These are phyloP conservation scores for Drosophila mimica DNA, from an alignment of 2,888 invertebrate genomes.

Conservation along the genomic window DNA sequence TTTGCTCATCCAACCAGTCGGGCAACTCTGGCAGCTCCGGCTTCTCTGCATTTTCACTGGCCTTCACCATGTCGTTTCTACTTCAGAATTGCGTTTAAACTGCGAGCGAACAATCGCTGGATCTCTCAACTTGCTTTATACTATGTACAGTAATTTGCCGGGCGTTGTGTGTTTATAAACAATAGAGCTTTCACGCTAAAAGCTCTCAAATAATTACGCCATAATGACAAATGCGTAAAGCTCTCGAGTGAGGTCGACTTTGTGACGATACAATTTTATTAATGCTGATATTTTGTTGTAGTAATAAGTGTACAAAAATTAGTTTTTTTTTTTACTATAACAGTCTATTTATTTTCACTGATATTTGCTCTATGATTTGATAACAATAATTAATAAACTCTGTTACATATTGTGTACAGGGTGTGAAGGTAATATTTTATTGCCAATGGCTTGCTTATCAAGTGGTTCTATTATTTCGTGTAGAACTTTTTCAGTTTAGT, in stretches of 20 bases:
- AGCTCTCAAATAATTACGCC: slow-evolving; percentile 29
- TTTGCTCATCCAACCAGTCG: slow-evolving; percentile 38
- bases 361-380: not conserved
- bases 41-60: not conserved
- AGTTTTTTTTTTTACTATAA: not conserved
- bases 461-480: not conserved
- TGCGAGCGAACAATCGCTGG: not conserved
- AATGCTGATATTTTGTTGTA: not conserved
- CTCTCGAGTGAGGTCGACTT: not conserved
- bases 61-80: slow-evolving; percentile 36
- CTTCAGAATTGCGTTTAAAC: slow-evolving; percentile 5
- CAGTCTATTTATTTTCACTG: not conserved
- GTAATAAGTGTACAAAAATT: not conserved
- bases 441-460: not conserved
- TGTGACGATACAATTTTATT: not conserved
- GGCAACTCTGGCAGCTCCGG: slow-evolving; percentile 29
- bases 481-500: not conserved
- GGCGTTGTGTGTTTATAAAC: not conserved
- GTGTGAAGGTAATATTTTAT: not conserved
- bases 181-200: slow-evolving; percentile 8
- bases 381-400: not conserved
- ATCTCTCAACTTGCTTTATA: not conserved
- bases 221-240: slow-evolving; percentile 8
- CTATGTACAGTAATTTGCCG: not conserved
- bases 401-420: not conserved